phyloP scores from a whole-genome alignment of 1,140 invertebrate species.

The Pseudomyrmex gracilis region DNA sequence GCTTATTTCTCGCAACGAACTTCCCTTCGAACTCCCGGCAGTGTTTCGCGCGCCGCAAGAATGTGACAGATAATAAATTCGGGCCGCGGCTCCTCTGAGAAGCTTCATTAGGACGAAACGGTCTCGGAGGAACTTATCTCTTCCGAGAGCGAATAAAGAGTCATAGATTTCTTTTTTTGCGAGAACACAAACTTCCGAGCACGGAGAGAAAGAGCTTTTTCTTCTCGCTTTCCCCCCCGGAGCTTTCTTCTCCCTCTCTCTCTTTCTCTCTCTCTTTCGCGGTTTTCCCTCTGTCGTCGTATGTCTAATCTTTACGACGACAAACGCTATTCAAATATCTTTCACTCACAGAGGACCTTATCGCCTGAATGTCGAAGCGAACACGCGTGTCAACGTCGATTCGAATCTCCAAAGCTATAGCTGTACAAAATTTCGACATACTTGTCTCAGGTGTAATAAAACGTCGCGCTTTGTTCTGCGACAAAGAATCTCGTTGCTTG shows the following conservation, averaged over 20 bases:
- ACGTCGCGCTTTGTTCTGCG: too few species aligned
- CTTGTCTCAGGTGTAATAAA: conserved; percentile 2
- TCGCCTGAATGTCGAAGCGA: conserved; percentile 15
- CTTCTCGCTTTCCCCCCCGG: neutral
- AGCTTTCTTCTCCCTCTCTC: neutral
- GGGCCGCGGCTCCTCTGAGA: neutral
- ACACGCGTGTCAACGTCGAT: conserved; percentile 27
- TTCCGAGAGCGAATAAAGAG: conserved; percentile 25
- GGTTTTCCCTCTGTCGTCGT: neutral
- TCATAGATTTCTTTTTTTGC: conserved; percentile 19
- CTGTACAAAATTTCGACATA: conserved; percentile 21
- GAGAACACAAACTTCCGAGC: neutral
- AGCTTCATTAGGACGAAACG: conserved; percentile 20
- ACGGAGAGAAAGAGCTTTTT: neutral
- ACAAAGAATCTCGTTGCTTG: too few species aligned
- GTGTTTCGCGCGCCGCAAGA: neutral
- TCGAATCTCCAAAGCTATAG: conserved; percentile 26
- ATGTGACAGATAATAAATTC: conserved; percentile 18
- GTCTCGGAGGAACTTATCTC: conserved; percentile 31
- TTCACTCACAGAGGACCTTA: conserved; percentile 17
- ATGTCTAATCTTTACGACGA: conserved; percentile 38
- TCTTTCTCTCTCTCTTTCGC: neutral
- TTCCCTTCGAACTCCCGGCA: conserved; percentile 1
- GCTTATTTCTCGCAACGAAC: conserved; percentile 7
- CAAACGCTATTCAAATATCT: conserved; percentile 44